phyloP scores from a whole-genome alignment of 1,140 invertebrate genomes.

The Cydia pomonella region DNA sequence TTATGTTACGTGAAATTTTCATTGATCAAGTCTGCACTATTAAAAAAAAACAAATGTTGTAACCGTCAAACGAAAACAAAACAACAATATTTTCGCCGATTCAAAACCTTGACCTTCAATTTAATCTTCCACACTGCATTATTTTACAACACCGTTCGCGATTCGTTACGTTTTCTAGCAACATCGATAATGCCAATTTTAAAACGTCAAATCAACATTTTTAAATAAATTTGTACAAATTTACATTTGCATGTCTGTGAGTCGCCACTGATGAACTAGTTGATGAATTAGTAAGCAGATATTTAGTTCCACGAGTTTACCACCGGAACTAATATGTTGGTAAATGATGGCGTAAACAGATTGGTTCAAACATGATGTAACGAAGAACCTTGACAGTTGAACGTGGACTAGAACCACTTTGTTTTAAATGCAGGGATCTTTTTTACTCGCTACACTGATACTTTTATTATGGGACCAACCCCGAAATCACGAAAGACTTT shows the following conservation, averaged over 20 bases:
- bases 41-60: no score
- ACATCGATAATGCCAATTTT: background rate
- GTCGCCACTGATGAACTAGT: background rate
- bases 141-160: slow-evolving; percentile 37
- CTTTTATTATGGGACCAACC: no score
- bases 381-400: slow-evolving; percentile 26
- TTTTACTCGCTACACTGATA: no score
- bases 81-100: background rate
- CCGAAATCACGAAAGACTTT: no score
- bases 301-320: background rate
- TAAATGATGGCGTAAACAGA: slow-evolving; percentile 1
- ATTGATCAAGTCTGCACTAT: no score
- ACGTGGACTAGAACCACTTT: background rate
- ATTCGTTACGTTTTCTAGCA: slow-evolving; percentile 44
- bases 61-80: background rate
- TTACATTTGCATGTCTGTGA: background rate
- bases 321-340: slow-evolving; percentile 12
- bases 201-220: background rate
- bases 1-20: no score
- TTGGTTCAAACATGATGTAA: slow-evolving; percentile 23
- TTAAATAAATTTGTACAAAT: slow-evolving; percentile 3
- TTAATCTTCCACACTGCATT: background rate
- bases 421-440: background rate
- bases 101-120: background rate
- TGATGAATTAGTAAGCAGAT: background rate